phyloP scores from a whole-genome alignment of 2,113 vertebrate species.

The Cisticola juncidis region DNA sequence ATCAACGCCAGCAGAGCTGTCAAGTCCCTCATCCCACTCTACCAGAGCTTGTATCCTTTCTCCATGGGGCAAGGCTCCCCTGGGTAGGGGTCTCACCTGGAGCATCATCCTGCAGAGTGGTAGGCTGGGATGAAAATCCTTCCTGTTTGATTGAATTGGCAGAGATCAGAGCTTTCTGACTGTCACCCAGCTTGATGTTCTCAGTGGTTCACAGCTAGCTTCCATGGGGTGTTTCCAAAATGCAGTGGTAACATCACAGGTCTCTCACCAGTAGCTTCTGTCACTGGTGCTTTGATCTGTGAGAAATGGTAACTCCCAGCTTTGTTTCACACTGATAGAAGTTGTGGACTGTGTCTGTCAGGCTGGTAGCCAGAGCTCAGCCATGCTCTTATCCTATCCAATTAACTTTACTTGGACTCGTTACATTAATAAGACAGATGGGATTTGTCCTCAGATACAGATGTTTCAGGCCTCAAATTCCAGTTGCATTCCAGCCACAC shows the following conservation, averaged over 20 bases:
- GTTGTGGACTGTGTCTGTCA: background rate
- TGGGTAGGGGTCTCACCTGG: background rate
- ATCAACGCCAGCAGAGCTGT: constrained; percentile 98
- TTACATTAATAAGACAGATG: background rate
- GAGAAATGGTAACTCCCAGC: background rate
- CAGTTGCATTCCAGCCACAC: background rate
- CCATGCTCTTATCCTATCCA: background rate
- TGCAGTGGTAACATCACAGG: fast-evolving
- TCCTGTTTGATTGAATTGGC: background rate
- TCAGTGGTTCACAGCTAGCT: background rate
- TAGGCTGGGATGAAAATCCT: constrained; percentile 13
- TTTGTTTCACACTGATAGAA: background rate
- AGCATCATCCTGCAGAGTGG: background rate
- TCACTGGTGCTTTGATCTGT: background rate
- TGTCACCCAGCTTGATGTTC: fast-evolving
- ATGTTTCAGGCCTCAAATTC: background rate
- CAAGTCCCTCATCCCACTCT: constrained; percentile 94
- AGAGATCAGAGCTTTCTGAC: background rate
- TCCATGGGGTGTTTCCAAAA: background rate
- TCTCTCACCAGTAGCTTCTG: background rate
- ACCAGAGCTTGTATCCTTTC: constrained; percentile 99
- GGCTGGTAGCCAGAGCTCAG: background rate
- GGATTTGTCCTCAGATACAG: background rate
- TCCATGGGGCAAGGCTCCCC: background rate
- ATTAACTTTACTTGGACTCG: background rate